Evolutionary conservation across 2,888 invertebrate species (phyloP), one percentile per base, ranked within the genome.

Genomic region (Parapristionchus giblindavisi): DNA sequence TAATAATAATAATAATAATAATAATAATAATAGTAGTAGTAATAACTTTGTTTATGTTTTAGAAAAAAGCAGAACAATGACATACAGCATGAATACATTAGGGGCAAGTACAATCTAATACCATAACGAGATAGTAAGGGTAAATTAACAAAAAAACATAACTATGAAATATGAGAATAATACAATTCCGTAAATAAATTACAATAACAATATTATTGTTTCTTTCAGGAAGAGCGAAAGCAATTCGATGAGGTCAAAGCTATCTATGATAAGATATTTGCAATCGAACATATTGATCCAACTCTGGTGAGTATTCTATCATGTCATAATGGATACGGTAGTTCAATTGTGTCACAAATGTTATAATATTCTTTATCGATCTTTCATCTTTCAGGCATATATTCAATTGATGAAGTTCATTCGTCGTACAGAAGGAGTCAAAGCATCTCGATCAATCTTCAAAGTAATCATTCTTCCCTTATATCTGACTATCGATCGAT

Each of bases 351-450:
- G 6, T n/a, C 24, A 54, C 24, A n/a, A 24, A 43, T 43, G 52
- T 17, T 5, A 14, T 6, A 74, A 48, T 75, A 14, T 8, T 14
- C 17, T 14, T 14, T 43, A 14, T 43, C n/a, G 38, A 60, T 17
- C 21, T 36, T 2, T 27, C 27, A 5, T 6, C 52, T 76, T 83
- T 63, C 85, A 94, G 92, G 94, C 95, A 0, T 99, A 95, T 88
- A 94, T 99, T 24, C 99, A 99, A 88, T 96, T 97, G 88, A 99
- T 99, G 98, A 96, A 97, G 90, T 99, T 99, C 89, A 94, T 96
- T 0, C 91, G 99, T 21, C 91, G 99, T 68, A 96, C 97, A 0
- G 98, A 99, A 89, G 99, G 99, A 34, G 98, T 99, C 81, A 97
- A 97, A 89, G 93, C 96, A 0, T 97, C 98, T 0, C 90, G 99